These are phyloP conservation scores for Nebria ingens DNA, from an alignment of 1,140 invertebrate species.

Conservation along the genomic window DNA sequence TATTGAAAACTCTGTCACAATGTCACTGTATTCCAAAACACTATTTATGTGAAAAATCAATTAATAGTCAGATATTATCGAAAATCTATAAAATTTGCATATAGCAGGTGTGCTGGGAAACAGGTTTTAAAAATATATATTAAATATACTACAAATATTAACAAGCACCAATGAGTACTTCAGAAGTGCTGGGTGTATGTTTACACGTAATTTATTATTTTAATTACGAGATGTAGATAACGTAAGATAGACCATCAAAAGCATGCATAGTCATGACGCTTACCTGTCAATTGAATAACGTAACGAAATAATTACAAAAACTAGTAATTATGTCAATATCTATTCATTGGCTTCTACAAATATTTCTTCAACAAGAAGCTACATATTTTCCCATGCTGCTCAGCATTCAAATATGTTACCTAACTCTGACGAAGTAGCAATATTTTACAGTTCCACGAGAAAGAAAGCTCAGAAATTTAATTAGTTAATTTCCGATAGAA, in stretches of 20 bases:
- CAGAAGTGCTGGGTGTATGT: background rate
- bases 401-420: no score
- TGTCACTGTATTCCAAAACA: background rate
- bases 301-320: no score
- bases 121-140: background rate
- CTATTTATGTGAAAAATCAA: background rate
- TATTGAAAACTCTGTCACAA: background rate
- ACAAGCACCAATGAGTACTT: background rate
- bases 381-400: no score
- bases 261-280: background rate
- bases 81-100: constrained; percentile 10
- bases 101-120: background rate
- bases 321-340: no score
- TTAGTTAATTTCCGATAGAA: no score
- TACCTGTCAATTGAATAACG: no score
- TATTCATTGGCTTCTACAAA: no score
- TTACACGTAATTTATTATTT: constrained; percentile 1
- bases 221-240: background rate
- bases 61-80: constrained; percentile 3
- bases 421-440: no score
- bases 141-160: no score
- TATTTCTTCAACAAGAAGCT: no score
- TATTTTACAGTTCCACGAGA: no score
- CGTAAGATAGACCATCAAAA: background rate
- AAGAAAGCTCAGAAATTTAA: no score